A percentile compares a stretch with the other conserved stretches of the same genome.
phyloP scores from a whole-genome alignment of 2,113 vertebrate species.

The Falcunculus frontatus region DNA sequence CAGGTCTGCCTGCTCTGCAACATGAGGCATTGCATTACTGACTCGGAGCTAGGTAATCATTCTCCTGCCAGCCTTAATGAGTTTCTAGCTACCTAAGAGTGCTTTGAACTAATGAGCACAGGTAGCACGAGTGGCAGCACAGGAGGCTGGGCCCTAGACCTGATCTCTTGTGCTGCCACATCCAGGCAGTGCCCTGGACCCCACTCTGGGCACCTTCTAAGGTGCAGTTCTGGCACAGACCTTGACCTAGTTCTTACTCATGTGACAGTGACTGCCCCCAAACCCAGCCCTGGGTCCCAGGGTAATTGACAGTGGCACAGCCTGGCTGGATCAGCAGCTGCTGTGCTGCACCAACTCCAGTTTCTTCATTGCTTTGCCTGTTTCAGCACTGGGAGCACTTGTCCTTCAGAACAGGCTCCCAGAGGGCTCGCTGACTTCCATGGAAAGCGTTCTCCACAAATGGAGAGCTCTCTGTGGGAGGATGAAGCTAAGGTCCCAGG shows the following conservation, averaged over 20 bases:
- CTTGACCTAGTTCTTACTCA: neutral
- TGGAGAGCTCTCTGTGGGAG: neutral
- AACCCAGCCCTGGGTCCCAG: neutral
- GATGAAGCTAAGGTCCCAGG: neutral
- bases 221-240: neutral
- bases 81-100: neutral
- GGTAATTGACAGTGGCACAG: neutral
- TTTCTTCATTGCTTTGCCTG: neutral
- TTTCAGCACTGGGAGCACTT: neutral
- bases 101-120: neutral
- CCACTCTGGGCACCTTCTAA: neutral
- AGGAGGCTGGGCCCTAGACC: neutral
- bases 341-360: neutral
- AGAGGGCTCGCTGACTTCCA: neutral
- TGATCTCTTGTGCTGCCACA: neutral
- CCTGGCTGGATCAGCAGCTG: neutral
- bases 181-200: neutral
- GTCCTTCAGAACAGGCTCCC: neutral
- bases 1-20: neutral
- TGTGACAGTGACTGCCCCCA: neutral
- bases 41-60: neutral
- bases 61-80: neutral
- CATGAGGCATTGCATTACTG: neutral
- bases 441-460: neutral
- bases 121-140: rapidly evolving